Evolutionary conservation across 1,140 invertebrate species (phyloP).

Genomic region (Zaprionus vittiger): DNA sequence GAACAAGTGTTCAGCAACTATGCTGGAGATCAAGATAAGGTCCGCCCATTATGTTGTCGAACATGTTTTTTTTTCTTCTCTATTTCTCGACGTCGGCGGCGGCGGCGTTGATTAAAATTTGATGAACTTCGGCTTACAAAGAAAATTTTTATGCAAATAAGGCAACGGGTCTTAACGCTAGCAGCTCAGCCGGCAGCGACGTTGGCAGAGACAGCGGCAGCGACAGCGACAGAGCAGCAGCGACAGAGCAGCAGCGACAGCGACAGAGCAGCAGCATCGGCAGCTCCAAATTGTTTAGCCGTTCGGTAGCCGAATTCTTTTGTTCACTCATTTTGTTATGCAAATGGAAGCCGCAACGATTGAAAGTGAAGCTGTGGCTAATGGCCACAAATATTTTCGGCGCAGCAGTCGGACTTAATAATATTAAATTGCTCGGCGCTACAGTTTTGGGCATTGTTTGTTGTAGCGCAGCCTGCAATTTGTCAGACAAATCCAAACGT

Average conservation of each 20-base stretch:
- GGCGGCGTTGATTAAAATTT: conserved; percentile 76
- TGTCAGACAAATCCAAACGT: conserved; percentile 66
- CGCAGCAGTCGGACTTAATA: conserved; percentile 68
- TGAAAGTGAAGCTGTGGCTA: conserved; percentile 71
- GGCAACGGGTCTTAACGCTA: conserved; percentile 21
- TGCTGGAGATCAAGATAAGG: conserved; percentile 71
- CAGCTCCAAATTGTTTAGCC: conserved; percentile 75
- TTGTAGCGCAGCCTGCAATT: conserved; percentile 59
- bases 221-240: conserved; percentile 37
- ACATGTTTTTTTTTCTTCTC: conserved; percentile 66
- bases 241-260: conserved; percentile 28
- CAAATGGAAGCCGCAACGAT: conserved; percentile 57
- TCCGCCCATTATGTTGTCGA: conserved; percentile 58
- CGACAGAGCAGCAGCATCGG: conserved; percentile 19
- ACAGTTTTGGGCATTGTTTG: conserved; percentile 52
- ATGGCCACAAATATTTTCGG: conserved; percentile 48
- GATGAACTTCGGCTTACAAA: conserved; percentile 74
- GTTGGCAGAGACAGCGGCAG: conserved; percentile 18
- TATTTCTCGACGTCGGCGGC: conserved; percentile 39
- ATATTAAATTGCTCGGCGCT: conserved; percentile 69
- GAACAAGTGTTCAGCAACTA: conserved; percentile 60
- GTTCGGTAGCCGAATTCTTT: conserved; percentile 77
- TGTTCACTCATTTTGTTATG: conserved; percentile 80
- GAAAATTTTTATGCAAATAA: conserved; percentile 77
- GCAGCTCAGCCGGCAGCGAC: conserved; percentile 30